phyloP scores from a whole-genome alignment of 2,113 vertebrate genomes.

The Chaenocephalus aceratus region DNA sequence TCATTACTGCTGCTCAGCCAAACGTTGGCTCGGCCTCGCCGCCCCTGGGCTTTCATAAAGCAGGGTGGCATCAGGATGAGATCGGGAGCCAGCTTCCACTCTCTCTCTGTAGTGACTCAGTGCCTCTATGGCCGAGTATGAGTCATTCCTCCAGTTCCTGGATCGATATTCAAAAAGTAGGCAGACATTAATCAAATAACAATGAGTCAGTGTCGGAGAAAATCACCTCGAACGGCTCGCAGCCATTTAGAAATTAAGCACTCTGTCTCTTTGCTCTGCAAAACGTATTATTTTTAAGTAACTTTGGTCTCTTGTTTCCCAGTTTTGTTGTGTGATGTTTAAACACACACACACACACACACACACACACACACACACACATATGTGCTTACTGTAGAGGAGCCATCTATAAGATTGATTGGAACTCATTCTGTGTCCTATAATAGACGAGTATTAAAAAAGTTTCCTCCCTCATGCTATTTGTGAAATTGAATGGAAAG shows the following conservation, averaged over 20 bases:
- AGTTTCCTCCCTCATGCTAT: constrained; percentile 54
- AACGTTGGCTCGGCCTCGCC: constrained; percentile 48
- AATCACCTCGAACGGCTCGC: constrained; percentile 52
- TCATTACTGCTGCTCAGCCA: constrained; percentile 51
- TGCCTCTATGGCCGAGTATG: constrained; percentile 59
- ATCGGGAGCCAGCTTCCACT: constrained; percentile 53
- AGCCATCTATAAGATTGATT: constrained; percentile 67
- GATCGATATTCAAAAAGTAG: constrained; percentile 77
- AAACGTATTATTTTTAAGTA: constrained; percentile 22
- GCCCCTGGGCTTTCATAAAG: constrained; percentile 48
- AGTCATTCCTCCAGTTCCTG: constrained; percentile 71
- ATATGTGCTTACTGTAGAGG: constrained; percentile 24
- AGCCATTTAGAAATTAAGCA: constrained; percentile 74
- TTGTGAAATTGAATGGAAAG: constrained; percentile 73
- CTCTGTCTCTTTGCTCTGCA: constrained; percentile 34
- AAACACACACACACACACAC: not conserved
- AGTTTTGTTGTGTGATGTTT: constrained; percentile 11
- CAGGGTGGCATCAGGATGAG: constrained; percentile 48
- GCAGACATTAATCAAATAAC: constrained; percentile 79
- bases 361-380: not conserved
- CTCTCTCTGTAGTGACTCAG: constrained; percentile 70
- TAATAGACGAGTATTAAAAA: constrained; percentile 72
- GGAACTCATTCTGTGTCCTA: constrained; percentile 57
- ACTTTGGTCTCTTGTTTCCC: constrained; percentile 23
- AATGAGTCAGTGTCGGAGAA: constrained; percentile 74